Evolutionary conservation across 2,113 vertebrate species (phyloP).

Genomic region (Eidolon helvum): DNA sequence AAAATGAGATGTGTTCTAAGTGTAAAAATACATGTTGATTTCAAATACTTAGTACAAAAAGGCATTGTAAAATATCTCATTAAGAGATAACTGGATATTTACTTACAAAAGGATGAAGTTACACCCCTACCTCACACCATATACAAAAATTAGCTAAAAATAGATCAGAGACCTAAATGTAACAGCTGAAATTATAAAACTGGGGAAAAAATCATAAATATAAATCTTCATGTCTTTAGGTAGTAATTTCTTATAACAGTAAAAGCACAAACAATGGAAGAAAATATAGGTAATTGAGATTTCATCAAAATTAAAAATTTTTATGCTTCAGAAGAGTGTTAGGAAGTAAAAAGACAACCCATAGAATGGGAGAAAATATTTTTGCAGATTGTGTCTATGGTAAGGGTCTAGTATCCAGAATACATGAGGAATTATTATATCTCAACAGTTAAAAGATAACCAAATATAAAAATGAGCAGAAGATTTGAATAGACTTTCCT

Average conservation of each 20-base stretch:
- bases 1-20: not conserved
- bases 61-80: not conserved
- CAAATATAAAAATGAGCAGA: not conserved
- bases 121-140: not conserved
- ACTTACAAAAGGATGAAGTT: constrained; percentile 21
- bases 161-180: not conserved
- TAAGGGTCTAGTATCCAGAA: not conserved
- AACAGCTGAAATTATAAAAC: not conserved
- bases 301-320: not conserved
- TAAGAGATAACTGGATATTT: not conserved
- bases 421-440: not conserved
- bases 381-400: not conserved
- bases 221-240: not conserved
- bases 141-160: not conserved
- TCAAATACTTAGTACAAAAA: not conserved
- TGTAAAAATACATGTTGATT: not conserved
- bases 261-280: not conserved
- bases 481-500: not conserved
- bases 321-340: not conserved
- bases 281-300: not conserved
- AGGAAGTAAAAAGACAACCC: not conserved
- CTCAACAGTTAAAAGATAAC: not conserved
- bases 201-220: not conserved
- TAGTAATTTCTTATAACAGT: not conserved
- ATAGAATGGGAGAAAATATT: not conserved